phyloP scores from a whole-genome alignment of 2,888 invertebrate genomes.

The Megastigmus dorsalis region DNA sequence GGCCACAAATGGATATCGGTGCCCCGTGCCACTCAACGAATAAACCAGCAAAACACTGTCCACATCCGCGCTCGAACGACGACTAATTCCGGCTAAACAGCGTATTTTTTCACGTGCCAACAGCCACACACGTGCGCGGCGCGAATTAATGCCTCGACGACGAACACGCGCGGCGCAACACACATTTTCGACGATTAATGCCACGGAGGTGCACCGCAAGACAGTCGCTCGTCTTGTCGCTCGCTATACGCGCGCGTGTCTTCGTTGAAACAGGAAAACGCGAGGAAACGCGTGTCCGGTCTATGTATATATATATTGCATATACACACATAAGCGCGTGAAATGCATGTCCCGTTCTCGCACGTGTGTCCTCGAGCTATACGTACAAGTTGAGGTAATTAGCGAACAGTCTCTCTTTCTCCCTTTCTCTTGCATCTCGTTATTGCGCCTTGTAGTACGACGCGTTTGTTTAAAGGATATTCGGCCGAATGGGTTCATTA shows the following conservation, averaged over 20 bases:
- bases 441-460: neutral
- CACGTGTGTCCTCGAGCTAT: neutral
- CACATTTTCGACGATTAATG: constrained; percentile 56
- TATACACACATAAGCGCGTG: too few species aligned
- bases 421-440: constrained; percentile 30
- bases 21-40: too few species aligned
- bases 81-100: too few species aligned
- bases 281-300: constrained; percentile 22
- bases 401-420: too few species aligned
- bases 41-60: too few species aligned
- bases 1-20: too few species aligned
- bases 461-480: constrained; percentile 23
- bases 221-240: constrained; percentile 9
- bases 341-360: too few species aligned
- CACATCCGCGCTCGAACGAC: too few species aligned
- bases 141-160: too few species aligned
- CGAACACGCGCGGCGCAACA: constrained; percentile 30
- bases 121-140: constrained; percentile 53
- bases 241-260: neutral
- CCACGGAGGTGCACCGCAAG: too few species aligned
- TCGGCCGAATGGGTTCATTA: constrained; percentile 32
- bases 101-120: too few species aligned
- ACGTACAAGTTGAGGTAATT: constrained; percentile 25
- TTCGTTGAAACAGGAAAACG: constrained; percentile 17
- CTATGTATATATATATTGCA: constrained; percentile 30